Percentiles rank a stretch among this genome's conserved stretches.
These are phyloP conservation scores for Protobothrops mucrosquamatus DNA, from an alignment of 2,113 vertebrate species.

Conservation along the genomic window DNA sequence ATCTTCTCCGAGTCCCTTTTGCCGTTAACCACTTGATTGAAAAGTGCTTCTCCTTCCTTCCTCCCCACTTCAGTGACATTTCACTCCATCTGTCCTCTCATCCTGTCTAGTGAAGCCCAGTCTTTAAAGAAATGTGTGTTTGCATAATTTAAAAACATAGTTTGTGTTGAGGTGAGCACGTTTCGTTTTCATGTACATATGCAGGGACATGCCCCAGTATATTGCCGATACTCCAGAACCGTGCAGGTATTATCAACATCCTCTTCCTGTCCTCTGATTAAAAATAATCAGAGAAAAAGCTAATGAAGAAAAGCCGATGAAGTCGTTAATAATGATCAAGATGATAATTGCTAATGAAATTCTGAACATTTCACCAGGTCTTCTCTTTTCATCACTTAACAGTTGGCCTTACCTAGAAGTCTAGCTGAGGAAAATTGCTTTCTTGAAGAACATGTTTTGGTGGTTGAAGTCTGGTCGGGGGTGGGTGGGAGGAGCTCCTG, in stretches of 20 bases:
- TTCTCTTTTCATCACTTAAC: not conserved
- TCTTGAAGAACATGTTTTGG: not conserved
- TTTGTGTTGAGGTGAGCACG: conserved; percentile 44
- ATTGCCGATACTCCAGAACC: conserved; percentile 33
- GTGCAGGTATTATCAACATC: not conserved
- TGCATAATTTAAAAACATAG: conserved; percentile 56
- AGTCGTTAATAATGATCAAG: conserved; percentile 10
- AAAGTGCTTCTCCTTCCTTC: conserved; percentile 13
- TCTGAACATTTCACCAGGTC: not conserved
- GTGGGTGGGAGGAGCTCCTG: not conserved
- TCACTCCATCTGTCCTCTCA: not conserved
- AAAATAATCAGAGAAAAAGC: not conserved
- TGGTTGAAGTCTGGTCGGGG: not conserved
- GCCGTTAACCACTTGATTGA: conserved; percentile 29
- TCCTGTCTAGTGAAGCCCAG: conserved; percentile 26
- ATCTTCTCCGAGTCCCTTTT: conserved; percentile 33
- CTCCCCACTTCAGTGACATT: not conserved
- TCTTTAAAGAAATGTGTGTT: conserved; percentile 14
- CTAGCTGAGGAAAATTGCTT: too few species aligned
- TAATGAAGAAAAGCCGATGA: not conserved
- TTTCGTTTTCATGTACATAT: conserved; percentile 7
- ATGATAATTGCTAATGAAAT: conserved; percentile 33
- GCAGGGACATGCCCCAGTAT: conserved; percentile 3
- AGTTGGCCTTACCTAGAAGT: not conserved
- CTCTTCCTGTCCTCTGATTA: not conserved